phyloP scores from a whole-genome alignment of 2,113 vertebrate species.

The Anhinga anhinga region DNA sequence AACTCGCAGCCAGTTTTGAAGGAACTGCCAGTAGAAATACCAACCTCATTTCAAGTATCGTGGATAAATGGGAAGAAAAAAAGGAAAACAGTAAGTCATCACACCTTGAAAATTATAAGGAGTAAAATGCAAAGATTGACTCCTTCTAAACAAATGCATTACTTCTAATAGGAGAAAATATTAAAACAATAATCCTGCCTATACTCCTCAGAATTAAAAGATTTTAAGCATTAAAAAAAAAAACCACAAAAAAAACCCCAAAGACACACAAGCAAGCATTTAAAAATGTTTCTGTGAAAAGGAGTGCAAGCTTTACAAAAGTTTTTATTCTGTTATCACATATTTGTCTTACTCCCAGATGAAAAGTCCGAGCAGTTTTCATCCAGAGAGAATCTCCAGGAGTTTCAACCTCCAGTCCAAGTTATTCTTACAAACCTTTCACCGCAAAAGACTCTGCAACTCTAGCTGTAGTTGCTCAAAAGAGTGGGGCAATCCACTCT shows the following conservation, averaged over 20 bases:
- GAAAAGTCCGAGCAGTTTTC: neutral
- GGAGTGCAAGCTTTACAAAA: rapidly evolving
- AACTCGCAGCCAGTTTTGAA: neutral
- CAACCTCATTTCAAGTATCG: neutral
- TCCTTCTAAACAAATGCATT: neutral
- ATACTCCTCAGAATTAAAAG: neutral
- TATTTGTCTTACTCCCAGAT: neutral
- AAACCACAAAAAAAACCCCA: neutral
- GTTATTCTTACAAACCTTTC: neutral
- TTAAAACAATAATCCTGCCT: neutral
- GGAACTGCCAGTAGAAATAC: neutral
- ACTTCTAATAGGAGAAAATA: neutral
- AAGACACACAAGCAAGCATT: neutral
- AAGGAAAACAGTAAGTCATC: rapidly evolving
- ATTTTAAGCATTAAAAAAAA: neutral
- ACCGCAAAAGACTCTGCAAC: neutral
- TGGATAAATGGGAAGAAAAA: neutral
- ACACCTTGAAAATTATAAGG: rapidly evolving
- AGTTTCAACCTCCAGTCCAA: neutral
- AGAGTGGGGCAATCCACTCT: neutral
- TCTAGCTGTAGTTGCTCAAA: neutral
- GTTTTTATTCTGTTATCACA: neutral
- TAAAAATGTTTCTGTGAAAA: neutral
- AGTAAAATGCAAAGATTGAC: neutral
- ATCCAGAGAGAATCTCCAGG: neutral